Evolutionary conservation across 2,888 invertebrate species (phyloP), one percentile per base, ranked within the genome.

Genomic region (Entomobrya multifasciata): DNA sequence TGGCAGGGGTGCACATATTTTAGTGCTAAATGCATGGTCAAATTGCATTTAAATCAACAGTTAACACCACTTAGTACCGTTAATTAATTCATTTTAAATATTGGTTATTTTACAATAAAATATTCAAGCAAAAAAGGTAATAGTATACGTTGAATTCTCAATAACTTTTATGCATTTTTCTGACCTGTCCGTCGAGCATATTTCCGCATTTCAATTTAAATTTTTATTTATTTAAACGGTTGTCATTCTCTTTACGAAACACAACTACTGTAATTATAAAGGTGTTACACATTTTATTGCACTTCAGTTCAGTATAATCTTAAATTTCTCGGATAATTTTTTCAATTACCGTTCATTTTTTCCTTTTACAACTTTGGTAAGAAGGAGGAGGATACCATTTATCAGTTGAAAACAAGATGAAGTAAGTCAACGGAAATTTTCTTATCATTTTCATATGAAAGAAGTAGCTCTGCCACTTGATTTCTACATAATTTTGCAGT

Each of bases 401-500:
- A 81, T 81, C 80, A 57, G 52, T 57, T 67, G 36, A 25, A 70
- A 81, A 67, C 80, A 81, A 65, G 57, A 20, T n/a, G 41, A 22
- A 0, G 13, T 6, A 67, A 22, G 22, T 11, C 25, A 70, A 6
- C 80, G 44, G 70, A 57, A 25, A 81, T 81, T 70, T 36, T n/a
- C 52, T 41, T 81, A 81, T 81, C 80, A 41, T 57, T 70, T 70
- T n/a, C n/a, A n/a, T n/a, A n/a, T 44, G 70, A 81, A 70, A 10
- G 67, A 62, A 57, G 57, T 57, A 25, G 36, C 70, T 30, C 57
- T 17, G 52, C 2, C 17, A 52, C 17, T 36, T 4, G 5, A 36
- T 36, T 36, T 36, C 36, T 36, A 8, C 36, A 36, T 36, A 36
- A 36, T 6, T 36, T 36, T 36, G 5, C 36, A 36, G 5, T 6